phyloP scores from a whole-genome alignment of 2,113 vertebrate species.

The Datnioides undecimradiatus region DNA sequence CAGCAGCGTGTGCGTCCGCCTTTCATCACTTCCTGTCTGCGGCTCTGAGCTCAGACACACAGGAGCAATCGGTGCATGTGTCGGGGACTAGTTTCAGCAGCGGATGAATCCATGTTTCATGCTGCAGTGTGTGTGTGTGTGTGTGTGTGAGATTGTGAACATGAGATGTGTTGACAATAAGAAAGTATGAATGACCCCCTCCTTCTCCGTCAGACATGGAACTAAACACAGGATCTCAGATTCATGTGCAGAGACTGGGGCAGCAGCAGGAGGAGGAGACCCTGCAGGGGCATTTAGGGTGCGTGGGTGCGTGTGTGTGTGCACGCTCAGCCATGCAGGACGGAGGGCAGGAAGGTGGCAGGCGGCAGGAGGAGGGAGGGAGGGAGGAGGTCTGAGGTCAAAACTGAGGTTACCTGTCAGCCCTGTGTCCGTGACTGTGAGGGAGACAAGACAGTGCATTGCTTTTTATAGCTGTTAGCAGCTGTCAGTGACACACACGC shows the following conservation, averaged over 20 bases:
- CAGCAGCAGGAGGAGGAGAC: not conserved
- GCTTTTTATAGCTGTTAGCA: conserved; percentile 20
- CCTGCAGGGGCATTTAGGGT: conserved; percentile 22
- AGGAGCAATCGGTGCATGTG: too few species aligned
- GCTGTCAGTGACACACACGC: conserved; percentile 6
- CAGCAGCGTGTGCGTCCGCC: not conserved
- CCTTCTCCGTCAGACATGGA: too few species aligned
- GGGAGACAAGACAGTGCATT: conserved; percentile 82
- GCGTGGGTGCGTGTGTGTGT: not conserved
- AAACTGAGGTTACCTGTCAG: conserved; percentile 92
- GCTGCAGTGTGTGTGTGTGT: too few species aligned
- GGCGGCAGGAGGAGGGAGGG: conserved; percentile 12
- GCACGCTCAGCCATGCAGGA: conserved; percentile 61
- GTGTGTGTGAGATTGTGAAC: too few species aligned
- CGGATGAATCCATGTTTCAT: too few species aligned
- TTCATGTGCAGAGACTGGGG: not conserved
- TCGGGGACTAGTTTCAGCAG: too few species aligned
- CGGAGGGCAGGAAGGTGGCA: conserved; percentile 3
- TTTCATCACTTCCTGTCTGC: not conserved
- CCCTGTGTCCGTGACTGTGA: conserved; percentile 97
- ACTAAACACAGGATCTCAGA: too few species aligned
- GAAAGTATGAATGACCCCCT: too few species aligned
- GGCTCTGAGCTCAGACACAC: not conserved
- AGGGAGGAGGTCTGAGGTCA: conserved; percentile 29
- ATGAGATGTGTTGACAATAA: too few species aligned